These are phyloP conservation scores for Trichonephila clavipes DNA, from an alignment of 1,140 invertebrate species.

Conservation along the genomic window DNA sequence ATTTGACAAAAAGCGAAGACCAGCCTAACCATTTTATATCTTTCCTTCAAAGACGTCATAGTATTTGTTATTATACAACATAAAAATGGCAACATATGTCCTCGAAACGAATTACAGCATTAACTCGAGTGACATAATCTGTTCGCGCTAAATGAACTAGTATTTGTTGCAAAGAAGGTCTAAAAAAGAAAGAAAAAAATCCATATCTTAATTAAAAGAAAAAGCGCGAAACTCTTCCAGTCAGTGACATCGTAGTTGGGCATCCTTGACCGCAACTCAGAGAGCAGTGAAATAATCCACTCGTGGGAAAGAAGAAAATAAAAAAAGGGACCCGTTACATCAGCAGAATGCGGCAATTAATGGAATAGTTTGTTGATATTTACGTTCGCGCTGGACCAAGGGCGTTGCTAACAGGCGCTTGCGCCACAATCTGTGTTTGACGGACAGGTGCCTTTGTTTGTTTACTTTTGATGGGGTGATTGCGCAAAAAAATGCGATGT, in stretches of 20 bases:
- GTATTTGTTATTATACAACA: too few species aligned
- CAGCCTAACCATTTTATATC: too few species aligned
- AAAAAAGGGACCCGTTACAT: neutral
- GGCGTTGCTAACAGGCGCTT: neutral
- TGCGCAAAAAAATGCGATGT: neutral
- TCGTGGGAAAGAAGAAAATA: neutral
- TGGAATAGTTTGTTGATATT: neutral
- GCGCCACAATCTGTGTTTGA: neutral
- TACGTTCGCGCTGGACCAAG: neutral
- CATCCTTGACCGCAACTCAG: neutral
- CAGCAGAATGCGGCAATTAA: neutral
- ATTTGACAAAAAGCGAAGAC: too few species aligned
- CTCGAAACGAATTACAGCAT: too few species aligned
- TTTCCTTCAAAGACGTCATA: too few species aligned
- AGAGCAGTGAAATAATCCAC: too few species aligned
- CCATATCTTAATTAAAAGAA: too few species aligned
- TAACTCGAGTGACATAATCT: neutral
- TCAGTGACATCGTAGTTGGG: conserved; percentile 17
- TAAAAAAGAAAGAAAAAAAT: neutral
- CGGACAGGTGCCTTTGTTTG: neutral
- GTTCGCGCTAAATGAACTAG: neutral
- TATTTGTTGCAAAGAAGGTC: neutral
- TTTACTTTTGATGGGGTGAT: neutral
- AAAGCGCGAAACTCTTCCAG: neutral
- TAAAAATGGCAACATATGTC: too few species aligned